A percentile compares a stretch with the other conserved stretches of the same genome.
phyloP scores from a whole-genome alignment of 2,888 invertebrate species.

The Drosophila neotestacea region DNA sequence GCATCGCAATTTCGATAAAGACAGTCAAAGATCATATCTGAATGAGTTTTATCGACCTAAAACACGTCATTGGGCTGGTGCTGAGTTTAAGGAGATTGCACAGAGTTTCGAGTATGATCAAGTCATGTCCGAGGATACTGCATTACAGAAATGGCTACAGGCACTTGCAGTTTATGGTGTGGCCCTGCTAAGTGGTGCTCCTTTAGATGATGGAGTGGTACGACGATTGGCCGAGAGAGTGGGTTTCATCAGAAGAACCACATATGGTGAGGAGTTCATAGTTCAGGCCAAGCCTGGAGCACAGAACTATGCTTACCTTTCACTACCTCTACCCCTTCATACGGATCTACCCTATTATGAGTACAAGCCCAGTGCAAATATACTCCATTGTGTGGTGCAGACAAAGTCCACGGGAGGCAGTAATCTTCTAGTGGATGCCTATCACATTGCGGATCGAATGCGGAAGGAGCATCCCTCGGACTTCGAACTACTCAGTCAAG shows the following conservation, averaged over 20 bases:
- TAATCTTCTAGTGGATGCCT: conserved; percentile 89
- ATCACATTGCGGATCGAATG: conserved; percentile 88
- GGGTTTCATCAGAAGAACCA: conserved; percentile 89
- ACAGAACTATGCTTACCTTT: conserved; percentile 91
- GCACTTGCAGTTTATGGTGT: conserved; percentile 89
- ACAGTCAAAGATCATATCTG: conserved; percentile 86
- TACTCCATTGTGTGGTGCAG: conserved; percentile 90
- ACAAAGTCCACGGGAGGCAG: conserved; percentile 88
- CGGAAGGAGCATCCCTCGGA: conserved; percentile 86
- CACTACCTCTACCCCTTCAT: conserved; percentile 89
- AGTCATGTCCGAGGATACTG: conserved; percentile 86
- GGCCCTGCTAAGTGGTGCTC: conserved; percentile 87
- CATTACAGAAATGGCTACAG: conserved; percentile 87
- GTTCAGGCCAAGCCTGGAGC: conserved; percentile 89
- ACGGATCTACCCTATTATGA: conserved; percentile 92
- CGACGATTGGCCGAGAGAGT: conserved; percentile 88
- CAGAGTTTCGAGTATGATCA: conserved; percentile 86
- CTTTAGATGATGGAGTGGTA: conserved; percentile 87
- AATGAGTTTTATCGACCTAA: conserved; percentile 86
- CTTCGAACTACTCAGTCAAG: conserved; percentile 87
- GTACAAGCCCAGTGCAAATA: conserved; percentile 90
- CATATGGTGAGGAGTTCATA: conserved; percentile 90
- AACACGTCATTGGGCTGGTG: conserved; percentile 86
- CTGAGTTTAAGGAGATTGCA: conserved; percentile 86
- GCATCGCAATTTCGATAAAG: conserved; percentile 86